These are phyloP conservation scores for Patella pellucida DNA, from an alignment of 2,888 invertebrate genomes.

Conservation along the genomic window DNA sequence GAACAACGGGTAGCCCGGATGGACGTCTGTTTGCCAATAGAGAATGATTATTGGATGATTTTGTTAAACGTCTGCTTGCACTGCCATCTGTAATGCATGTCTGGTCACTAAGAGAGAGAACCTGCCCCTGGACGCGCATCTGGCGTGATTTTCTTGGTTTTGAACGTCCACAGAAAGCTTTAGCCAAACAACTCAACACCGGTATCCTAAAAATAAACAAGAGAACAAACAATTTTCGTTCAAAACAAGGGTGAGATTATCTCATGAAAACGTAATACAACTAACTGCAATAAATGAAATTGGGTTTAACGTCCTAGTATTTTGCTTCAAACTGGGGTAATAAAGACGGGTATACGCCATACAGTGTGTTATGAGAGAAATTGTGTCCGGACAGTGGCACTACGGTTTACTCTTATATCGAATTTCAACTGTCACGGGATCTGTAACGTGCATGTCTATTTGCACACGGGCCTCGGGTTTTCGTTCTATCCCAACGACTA, in stretches of 20 bases:
- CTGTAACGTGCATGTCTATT: no score
- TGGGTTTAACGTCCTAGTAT: no score
- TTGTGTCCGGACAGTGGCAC: no score
- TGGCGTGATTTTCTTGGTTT: conserved; percentile 15
- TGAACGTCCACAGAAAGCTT: conserved; percentile 8
- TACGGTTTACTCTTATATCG: no score
- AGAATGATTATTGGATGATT: neutral
- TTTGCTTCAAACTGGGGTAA: no score
- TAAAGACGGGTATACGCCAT: no score
- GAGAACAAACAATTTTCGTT: neutral
- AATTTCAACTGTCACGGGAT: no score
- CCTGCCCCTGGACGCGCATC: conserved; percentile 15
- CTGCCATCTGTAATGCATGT: conserved; percentile 24
- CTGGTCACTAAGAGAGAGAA: conserved; percentile 32
- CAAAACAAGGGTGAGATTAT: neutral
- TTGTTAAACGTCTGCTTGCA: neutral
- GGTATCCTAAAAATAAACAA: neutral
- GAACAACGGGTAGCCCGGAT: conserved; percentile 46
- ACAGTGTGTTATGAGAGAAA: no score
- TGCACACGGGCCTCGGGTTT: no score
- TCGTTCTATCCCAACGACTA: no score
- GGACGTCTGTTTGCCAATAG: conserved; percentile 38
- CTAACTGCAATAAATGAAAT: no score
- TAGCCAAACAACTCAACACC: neutral
- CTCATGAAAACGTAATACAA: neutral